Conservation (phyloP, 1,140 invertebrate genomes). For the Cheumatopsyche charites region DNA sequence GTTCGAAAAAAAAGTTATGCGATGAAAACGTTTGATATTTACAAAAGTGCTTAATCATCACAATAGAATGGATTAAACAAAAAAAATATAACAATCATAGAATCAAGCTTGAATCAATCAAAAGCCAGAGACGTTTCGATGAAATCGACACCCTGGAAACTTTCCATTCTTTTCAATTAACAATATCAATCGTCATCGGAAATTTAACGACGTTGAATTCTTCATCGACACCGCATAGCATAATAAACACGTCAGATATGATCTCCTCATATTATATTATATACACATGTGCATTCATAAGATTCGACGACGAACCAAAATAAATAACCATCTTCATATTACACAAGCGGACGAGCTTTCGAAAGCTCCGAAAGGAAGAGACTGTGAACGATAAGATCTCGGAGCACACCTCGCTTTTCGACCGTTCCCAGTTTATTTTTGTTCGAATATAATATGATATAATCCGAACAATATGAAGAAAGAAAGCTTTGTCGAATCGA, state of each 20-base stretch:
- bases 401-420: background rate
- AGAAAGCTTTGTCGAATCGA: too few species aligned
- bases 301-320: background rate
- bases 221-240: background rate
- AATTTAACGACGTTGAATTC: slow-evolving; percentile 10
- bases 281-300: background rate
- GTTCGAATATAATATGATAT: background rate
- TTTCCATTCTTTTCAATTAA: slow-evolving; percentile 1
- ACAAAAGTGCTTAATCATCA: too few species aligned
- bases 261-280: background rate
- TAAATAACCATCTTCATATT: background rate
- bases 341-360: slow-evolving; percentile 6
- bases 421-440: background rate
- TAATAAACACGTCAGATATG: background rate
- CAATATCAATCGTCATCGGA: background rate
- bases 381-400: background rate
- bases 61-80: too few species aligned
- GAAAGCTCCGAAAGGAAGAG: slow-evolving; percentile 10
- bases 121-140: too few species aligned
- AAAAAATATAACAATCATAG: too few species aligned
- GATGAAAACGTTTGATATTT: too few species aligned
- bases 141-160: background rate
- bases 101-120: too few species aligned
- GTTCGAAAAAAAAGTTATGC: too few species aligned
- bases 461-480: too few species aligned